These are phyloP conservation scores for Yponomeuta malinellus DNA, from an alignment of 2,888 invertebrate genomes.

Conservation along the genomic window DNA sequence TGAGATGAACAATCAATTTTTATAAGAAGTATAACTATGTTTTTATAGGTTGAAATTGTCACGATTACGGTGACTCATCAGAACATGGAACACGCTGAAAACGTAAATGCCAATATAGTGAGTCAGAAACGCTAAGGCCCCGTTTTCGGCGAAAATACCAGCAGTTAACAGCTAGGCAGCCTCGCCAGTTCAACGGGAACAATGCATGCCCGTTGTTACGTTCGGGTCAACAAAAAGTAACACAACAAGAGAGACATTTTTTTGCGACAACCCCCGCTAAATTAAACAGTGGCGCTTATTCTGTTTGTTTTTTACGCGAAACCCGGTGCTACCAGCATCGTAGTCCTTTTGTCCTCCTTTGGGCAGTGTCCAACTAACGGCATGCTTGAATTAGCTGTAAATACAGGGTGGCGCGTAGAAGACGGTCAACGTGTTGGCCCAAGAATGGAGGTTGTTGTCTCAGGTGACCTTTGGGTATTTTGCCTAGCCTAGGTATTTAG, in stretches of 20 bases:
- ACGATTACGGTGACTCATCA: neutral
- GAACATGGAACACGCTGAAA: neutral
- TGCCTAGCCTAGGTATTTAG: no score
- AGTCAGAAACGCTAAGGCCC: constrained; percentile 35
- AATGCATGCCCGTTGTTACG: constrained; percentile 69
- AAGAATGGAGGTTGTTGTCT: no score
- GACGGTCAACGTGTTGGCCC: no score
- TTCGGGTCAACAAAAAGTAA: constrained; percentile 60
- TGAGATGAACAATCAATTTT: no score
- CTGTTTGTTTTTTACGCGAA: constrained; percentile 40
- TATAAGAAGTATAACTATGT: no score
- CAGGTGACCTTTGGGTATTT: no score
- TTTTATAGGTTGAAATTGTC: neutral
- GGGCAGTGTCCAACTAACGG: neutral
- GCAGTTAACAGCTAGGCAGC: constrained; percentile 47
- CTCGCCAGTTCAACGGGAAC: constrained; percentile 29
- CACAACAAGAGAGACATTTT: constrained; percentile 52
- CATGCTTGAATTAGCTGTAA: constrained; percentile 1
- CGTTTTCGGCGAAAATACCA: constrained; percentile 38
- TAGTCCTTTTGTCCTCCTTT: neutral
- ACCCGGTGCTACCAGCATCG: neutral
- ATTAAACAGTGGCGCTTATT: constrained; percentile 70
- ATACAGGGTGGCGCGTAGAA: no score
- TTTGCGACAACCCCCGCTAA: constrained; percentile 68
- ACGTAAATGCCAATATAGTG: constrained; percentile 35